phyloP scores from a whole-genome alignment of 2,113 vertebrate species.

The Carassius gibelio region DNA sequence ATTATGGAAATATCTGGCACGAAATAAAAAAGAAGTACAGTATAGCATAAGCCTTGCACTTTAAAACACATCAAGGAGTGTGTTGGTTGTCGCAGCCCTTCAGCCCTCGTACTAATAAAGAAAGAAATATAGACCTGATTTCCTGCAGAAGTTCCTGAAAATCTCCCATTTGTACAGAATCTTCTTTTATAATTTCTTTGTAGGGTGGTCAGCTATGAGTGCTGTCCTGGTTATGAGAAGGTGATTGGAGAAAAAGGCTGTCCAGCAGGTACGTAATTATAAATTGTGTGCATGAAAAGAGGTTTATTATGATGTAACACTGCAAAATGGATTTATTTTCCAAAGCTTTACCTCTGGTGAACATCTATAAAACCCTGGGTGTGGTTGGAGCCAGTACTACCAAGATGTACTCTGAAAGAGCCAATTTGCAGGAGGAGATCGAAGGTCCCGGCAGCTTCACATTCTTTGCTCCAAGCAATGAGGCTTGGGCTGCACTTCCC shows the following conservation, averaged over 20 bases:
- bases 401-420: slow-evolving; percentile 90
- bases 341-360: slow-evolving; percentile 88
- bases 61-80: background rate
- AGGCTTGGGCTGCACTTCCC: slow-evolving; percentile 89
- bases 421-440: slow-evolving; percentile 85
- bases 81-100: background rate
- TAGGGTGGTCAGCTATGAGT: slow-evolving; percentile 94
- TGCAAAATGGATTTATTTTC: slow-evolving; percentile 28
- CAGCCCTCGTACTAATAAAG: background rate
- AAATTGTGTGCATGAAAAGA: background rate
- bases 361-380: slow-evolving; percentile 93
- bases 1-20: slow-evolving; percentile 64
- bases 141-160: background rate
- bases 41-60: slow-evolving; percentile 19
- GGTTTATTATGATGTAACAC: background rate
- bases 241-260: slow-evolving; percentile 93
- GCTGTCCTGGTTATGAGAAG: slow-evolving; percentile 95
- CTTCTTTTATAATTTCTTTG: slow-evolving; percentile 51
- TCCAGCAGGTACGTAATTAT: slow-evolving; percentile 83
- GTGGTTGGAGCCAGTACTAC: slow-evolving; percentile 88
- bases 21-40: slow-evolving; percentile 41
- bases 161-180: background rate
- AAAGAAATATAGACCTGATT: slow-evolving; percentile 22
- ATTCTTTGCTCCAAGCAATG: slow-evolving; percentile 95
- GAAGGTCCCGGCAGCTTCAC: slow-evolving; percentile 95